A percentile compares a stretch with the other conserved stretches of the same genome.
Conservation (phyloP, 2,797 vertebrate genomes). For the Hyperoplus immaculatus region DNA sequence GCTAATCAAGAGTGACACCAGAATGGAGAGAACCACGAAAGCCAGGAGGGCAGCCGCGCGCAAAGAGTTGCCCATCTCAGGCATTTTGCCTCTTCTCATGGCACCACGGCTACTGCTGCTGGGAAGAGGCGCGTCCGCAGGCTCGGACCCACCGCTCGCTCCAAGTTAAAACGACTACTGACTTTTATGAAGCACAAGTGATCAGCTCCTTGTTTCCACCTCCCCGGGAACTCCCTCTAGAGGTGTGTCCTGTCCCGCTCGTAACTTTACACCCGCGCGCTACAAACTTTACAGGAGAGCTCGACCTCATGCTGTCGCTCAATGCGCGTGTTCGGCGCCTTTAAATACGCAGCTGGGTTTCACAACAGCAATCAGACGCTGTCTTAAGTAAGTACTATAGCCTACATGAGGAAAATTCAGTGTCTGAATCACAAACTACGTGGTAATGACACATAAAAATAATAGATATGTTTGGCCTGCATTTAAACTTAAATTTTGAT, state of each 20-base stretch:
- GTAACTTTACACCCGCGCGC: constrained; percentile 77
- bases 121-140: constrained; percentile 34
- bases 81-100: constrained; percentile 60
- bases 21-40: constrained; percentile 80
- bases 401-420: background rate
- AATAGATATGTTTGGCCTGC: background rate
- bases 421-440: background rate
- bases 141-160: constrained; percentile 39
- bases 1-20: constrained; percentile 80
- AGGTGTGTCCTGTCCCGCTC: constrained; percentile 77
- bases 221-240: constrained; percentile 79
- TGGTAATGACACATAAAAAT: background rate
- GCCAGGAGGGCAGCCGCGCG: constrained; percentile 80
- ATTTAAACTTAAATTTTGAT: background rate
- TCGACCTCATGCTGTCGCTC: constrained; percentile 57
- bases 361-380: background rate
- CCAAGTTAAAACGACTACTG: constrained; percentile 48
- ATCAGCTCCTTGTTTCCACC: constrained; percentile 71
- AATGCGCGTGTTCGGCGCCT: constrained; percentile 21
- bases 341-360: constrained; percentile 6
- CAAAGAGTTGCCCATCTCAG: constrained; percentile 78
- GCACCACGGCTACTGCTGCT: constrained; percentile 25
- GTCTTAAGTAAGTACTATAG: background rate
- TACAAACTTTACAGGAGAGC: constrained; percentile 59
- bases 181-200: constrained; percentile 43